Evolutionary conservation across 2,888 invertebrate genomes (phyloP), one percentile per base, ranked within the genome.

Genomic region (Agrochola lota): DNA sequence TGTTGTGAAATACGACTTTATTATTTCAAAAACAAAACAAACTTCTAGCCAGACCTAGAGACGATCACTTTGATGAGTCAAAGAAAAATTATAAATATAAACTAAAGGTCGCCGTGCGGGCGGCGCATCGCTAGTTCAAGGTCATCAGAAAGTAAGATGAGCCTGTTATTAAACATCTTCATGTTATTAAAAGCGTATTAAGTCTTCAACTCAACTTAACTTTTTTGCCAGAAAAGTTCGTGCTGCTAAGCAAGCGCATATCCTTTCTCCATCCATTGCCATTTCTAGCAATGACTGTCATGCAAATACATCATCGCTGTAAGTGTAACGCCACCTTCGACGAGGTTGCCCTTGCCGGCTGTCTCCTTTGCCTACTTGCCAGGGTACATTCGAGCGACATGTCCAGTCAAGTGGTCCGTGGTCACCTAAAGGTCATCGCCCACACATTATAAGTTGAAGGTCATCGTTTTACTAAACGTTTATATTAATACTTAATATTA

Each of bases 351-450:
- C n/a, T 57, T n/a, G 57, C 12, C 57, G n/a, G n/a, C n/a, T n/a
- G n/a, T 12, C 11, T 5, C n/a, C n/a, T 57, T 57, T 57, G n/a
- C 57, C n/a, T 12, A 57, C 12, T n/a, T 57, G 60, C 26, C 46
- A 60, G 5, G 30, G 1, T 20, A 17, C 30, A 60, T 26, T 60
- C 26, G 60, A 30, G 20, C 7, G 60, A 60, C 17, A 60, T 60
- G 5, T 60, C 20, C 6, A 17, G 8, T 30, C 17, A 1, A 15
- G 4, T 60, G 30, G 60, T 30, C 3, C 20, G 57, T n/a, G 12
- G n/a, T 57, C 57, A 57, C n/a, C n/a, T 23, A 57, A 57, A 57
- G n/a, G 57, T 57, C n/a, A 57, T n/a, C 57, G n/a, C 57, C 57
- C 12, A n/a, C 57, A 5, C 4, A 57, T 57, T n/a, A 2, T n/a